Evolutionary conservation across 2,888 invertebrate genomes (phyloP).

Genomic region (Dysmachus trigonus): DNA sequence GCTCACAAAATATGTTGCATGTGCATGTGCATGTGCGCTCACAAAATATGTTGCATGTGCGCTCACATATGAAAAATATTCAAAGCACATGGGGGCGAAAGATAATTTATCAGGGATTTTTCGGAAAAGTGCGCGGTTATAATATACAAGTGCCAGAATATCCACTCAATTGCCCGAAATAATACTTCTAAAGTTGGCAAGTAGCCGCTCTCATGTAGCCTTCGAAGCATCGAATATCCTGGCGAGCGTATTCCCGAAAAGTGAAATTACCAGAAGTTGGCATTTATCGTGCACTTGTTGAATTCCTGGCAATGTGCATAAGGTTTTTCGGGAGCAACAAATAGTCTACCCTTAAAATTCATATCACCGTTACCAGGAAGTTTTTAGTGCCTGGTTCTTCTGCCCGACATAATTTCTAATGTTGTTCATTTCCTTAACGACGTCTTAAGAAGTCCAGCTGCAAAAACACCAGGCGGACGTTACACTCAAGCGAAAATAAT

Average conservation of each 20-base stretch:
- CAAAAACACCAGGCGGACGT: neutral
- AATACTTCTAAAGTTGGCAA: conserved; percentile 20
- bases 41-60: neutral
- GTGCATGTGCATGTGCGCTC: too few species aligned
- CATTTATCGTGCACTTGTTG: conserved; percentile 28
- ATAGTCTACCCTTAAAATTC: conserved; percentile 22
- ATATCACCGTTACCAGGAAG: neutral
- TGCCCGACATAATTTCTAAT: conserved; percentile 27
- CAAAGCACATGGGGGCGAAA: neutral
- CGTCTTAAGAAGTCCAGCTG: neutral
- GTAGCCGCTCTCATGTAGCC: neutral
- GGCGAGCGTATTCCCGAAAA: conserved; percentile 10
- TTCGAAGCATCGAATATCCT: neutral
- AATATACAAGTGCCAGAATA: neutral
- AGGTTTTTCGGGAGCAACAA: conserved; percentile 3
- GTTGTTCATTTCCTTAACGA: conserved; percentile 17
- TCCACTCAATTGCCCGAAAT: neutral
- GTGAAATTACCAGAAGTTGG: conserved; percentile 30
- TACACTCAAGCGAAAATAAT: neutral
- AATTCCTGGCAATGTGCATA: conserved; percentile 14
- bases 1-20: too few species aligned
- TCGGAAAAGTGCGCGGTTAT: neutral
- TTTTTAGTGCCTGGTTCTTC: neutral
- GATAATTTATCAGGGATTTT: neutral
- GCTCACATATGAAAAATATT: neutral